Percentiles rank a stretch among this genome's conserved stretches.
Conservation (phyloP, 1,140 invertebrate genomes). For the Pogonomyrmex barbatus region DNA sequence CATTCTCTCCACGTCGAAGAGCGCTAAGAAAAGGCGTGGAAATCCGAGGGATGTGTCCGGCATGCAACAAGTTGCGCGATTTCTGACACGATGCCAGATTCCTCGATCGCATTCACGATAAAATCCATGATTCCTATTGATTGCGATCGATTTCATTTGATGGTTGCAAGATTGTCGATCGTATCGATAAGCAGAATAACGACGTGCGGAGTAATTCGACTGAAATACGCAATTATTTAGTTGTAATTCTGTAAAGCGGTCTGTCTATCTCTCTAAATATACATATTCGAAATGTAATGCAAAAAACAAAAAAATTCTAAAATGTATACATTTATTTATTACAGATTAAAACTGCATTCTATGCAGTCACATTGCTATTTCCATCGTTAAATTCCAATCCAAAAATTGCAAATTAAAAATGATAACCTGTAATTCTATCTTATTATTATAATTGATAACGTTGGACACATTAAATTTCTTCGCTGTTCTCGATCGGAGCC, state of each 20-base stretch:
- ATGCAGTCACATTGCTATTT: too few relatives aligned
- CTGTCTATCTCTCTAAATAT: not conserved
- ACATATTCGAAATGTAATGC: not conserved
- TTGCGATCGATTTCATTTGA: conserved; percentile 32
- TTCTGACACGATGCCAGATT: conserved; percentile 37
- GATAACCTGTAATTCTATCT: not conserved
- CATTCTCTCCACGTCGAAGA: conserved; percentile 27
- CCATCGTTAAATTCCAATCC: not conserved
- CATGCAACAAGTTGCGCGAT: conserved; percentile 67
- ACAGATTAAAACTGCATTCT: not conserved
- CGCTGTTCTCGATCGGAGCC: not conserved
- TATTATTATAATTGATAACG: not conserved
- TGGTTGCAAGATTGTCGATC: conserved; percentile 60
- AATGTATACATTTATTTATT: not conserved
- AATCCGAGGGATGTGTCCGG: not conserved
- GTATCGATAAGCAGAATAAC: conserved; percentile 66
- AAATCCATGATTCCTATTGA: conserved; percentile 24
- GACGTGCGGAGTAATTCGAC: not conserved
- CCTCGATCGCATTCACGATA: conserved; percentile 49
- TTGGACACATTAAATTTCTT: conserved; percentile 20
- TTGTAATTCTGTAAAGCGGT: not conserved
- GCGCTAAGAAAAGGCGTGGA: conserved; percentile 35
- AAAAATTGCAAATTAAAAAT: not conserved
- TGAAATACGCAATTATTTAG: conserved; percentile 9
- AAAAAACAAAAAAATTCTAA: not conserved